Percentiles rank a stretch among this genome's conserved stretches.
Conservation (phyloP, 2,888 invertebrate species). For the Lasioglossum zephyrum region DNA sequence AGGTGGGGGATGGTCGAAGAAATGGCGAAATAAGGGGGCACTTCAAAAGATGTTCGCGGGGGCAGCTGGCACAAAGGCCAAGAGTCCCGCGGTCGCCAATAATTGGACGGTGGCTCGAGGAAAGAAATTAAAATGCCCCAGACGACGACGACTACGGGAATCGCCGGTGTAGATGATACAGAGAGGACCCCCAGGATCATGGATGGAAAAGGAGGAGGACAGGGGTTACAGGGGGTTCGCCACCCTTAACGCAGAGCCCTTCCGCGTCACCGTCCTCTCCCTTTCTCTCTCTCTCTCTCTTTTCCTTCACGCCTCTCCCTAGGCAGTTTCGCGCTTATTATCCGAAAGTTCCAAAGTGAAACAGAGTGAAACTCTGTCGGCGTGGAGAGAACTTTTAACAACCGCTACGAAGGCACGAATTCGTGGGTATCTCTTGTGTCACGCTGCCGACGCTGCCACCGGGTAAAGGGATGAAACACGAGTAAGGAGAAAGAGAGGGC, state of each 20-base stretch:
- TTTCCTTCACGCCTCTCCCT: background rate
- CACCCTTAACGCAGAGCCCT: slow-evolving; percentile 25
- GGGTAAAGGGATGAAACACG: slow-evolving; percentile 21
- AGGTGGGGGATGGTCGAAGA: slow-evolving; percentile 13
- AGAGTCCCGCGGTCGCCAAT: slow-evolving; percentile 60
- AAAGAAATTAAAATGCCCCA: slow-evolving; percentile 65
- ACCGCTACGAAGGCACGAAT: slow-evolving; percentile 74
- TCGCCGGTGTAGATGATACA: slow-evolving; percentile 60
- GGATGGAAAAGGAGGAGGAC: background rate
- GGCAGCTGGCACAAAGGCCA: slow-evolving; percentile 37
- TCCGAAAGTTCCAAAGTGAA: slow-evolving; percentile 68
- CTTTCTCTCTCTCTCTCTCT: background rate
- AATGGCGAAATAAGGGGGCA: slow-evolving; percentile 49
- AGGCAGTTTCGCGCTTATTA: slow-evolving; percentile 66
- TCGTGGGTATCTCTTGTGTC: slow-evolving; percentile 61
- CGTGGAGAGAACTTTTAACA: slow-evolving; percentile 72
- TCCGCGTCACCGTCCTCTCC: slow-evolving; percentile 8
- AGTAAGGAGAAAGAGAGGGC: slow-evolving; percentile 1
- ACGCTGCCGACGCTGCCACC: slow-evolving; percentile 1
- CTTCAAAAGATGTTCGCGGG: slow-evolving; percentile 56
- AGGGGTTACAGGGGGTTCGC: background rate
- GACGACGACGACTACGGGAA: slow-evolving; percentile 59
- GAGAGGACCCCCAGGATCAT: background rate
- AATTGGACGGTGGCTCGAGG: slow-evolving; percentile 64
- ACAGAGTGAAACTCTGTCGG: slow-evolving; percentile 63